Percentiles rank a stretch among this genome's conserved stretches.
These are phyloP conservation scores for Perca fluviatilis DNA, from an alignment of 2,113 vertebrate species.

Conservation along the genomic window DNA sequence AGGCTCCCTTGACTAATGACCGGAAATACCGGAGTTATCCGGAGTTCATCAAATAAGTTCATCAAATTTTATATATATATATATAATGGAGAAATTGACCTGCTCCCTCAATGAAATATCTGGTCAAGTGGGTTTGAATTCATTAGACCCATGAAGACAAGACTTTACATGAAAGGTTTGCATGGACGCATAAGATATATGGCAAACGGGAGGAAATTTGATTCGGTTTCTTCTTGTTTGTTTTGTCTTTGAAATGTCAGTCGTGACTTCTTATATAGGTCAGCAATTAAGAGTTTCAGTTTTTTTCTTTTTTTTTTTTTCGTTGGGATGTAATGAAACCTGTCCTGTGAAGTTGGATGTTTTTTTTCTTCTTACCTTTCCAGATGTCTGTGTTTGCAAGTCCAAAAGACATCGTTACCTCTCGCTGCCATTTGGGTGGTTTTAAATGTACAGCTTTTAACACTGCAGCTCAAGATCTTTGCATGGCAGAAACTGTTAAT, in stretches of 20 bases:
- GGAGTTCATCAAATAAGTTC: background rate
- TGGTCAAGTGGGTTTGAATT: background rate
- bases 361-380: background rate
- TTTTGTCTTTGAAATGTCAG: background rate
- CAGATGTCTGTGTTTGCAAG: background rate
- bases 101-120: background rate
- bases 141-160: background rate
- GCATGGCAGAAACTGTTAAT: slow-evolving; percentile 13
- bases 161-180: background rate
- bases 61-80: too few relatives aligned
- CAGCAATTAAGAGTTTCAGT: background rate
- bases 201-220: too few relatives aligned
- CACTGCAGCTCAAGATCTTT: background rate
- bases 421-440: background rate
- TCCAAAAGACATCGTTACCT: slow-evolving; percentile 15
- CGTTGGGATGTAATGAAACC: background rate
- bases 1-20: background rate
- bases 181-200: too few relatives aligned
- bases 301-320: background rate
- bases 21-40: too few relatives aligned
- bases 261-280: background rate
- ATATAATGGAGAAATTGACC: background rate
- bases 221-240: background rate
- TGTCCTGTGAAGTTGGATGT: background rate
- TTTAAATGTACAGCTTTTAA: background rate